Evolutionary conservation across 2,888 invertebrate genomes (phyloP), one percentile per base, ranked within the genome.

Genomic region (Pammene fasciana): DNA sequence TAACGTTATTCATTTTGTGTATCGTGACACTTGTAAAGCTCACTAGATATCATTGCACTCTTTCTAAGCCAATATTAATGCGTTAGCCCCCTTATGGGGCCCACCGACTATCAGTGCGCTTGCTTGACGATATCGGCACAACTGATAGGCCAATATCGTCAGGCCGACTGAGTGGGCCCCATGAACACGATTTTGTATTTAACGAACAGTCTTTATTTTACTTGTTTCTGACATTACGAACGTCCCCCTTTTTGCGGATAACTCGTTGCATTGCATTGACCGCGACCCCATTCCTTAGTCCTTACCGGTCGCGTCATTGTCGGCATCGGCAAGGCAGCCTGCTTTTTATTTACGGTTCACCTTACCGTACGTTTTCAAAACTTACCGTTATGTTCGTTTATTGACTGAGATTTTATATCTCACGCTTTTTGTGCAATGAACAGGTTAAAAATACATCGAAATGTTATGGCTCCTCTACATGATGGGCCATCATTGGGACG

Each of bases 241-340:
- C 34, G 65, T 73, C 76, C 76, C 73, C 74, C 50, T 77, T 78
- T 81, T 80, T 78, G 78, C 79, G 71, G 78, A 78, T 79, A 75
- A 74, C 77, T 75, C 71, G 76, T 79, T 80, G 77, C 77, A 82
- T 84, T 81, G 79, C 84, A 83, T 83, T 86, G 85, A 84, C 85
- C 83, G 81, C 86, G 89, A 86, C 90, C 89, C 84, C 88, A 90
- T 89, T 89, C 87, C 80, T 78, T 78, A 74, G 77, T 82, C 89
- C 88, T 85, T 89, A 86, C 85, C 79, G 75, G 86, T 84, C 79
- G 79, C 78, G 71, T 52, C 70, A 67, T 70, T 62, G 66, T 66
- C 79, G 79, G 73, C 79, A 78, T 66, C 79, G 79, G 73, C 79
- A 78, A 84, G 80, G 80, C 71, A 74, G 76, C 67, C 71, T 68